phyloP scores from a whole-genome alignment of 1,140 invertebrate species.

The Lineus longissimus region DNA sequence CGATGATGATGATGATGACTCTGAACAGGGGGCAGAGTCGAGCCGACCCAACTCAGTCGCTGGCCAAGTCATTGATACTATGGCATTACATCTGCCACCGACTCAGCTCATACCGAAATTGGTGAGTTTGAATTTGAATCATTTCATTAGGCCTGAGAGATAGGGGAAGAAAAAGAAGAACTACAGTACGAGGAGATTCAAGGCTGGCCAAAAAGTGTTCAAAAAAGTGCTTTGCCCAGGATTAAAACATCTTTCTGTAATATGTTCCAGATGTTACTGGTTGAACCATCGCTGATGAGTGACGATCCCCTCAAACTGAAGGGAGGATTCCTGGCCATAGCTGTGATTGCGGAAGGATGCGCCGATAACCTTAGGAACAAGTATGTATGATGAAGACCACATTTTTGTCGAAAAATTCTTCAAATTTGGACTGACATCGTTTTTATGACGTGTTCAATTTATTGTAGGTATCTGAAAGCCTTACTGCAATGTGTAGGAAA shows the following conservation, averaged over 20 bases:
- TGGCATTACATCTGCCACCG: slow-evolving; percentile 72
- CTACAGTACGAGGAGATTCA: no score
- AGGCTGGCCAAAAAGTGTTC: no score
- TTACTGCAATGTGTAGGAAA: slow-evolving; percentile 68
- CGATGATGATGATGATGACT: slow-evolving; percentile 65
- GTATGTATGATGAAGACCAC: no score
- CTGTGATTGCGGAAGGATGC: slow-evolving; percentile 76
- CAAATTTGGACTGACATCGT: no score
- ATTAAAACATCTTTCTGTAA: background rate
- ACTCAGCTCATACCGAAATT: slow-evolving; percentile 71
- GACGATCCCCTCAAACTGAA: slow-evolving; percentile 62
- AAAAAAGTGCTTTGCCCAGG: no score
- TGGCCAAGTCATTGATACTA: slow-evolving; percentile 64
- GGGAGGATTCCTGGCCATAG: slow-evolving; percentile 70
- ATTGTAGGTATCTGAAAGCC: slow-evolving; percentile 56
- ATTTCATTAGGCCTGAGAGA: background rate
- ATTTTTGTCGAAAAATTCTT: background rate
- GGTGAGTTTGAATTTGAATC: slow-evolving; percentile 51
- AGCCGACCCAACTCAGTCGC: slow-evolving; percentile 54
- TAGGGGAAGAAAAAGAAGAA: no score
- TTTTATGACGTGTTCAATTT: slow-evolving; percentile 6
- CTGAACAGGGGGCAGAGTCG: slow-evolving; percentile 57
- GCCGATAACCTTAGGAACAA: slow-evolving; percentile 70
- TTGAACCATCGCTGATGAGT: slow-evolving; percentile 63
- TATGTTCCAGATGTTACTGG: slow-evolving; percentile 57